Evolutionary conservation across 1,140 invertebrate genomes (phyloP).

Genomic region (Leptopilina boulardi): DNA sequence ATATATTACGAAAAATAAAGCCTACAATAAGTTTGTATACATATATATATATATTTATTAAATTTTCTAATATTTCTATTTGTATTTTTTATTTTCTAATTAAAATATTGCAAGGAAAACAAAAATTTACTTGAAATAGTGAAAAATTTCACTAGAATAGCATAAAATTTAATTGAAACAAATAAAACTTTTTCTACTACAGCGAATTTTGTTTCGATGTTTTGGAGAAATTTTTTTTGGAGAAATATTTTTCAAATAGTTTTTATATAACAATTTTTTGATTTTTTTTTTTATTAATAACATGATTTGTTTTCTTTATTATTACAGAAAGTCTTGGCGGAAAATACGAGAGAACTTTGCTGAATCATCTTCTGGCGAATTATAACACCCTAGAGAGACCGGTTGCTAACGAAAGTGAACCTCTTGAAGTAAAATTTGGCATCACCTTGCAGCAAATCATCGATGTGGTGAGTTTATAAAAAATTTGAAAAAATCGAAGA

Average conservation of each 20-base stretch:
- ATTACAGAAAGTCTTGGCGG: slow-evolving; percentile 86
- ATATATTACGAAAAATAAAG: no score
- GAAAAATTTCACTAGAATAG: no score
- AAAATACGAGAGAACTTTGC: slow-evolving; percentile 90
- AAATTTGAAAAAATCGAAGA: no score
- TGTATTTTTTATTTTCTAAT: no score
- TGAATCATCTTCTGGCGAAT: slow-evolving; percentile 91
- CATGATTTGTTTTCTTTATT: slow-evolving; percentile 54
- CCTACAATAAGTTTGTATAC: no score
- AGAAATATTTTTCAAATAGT: neutral
- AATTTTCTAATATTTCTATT: no score
- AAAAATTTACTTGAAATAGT: no score
- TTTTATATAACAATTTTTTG: neutral
- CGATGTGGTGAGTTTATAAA: slow-evolving; percentile 90
- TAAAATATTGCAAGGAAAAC: no score
- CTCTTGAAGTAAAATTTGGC: slow-evolving; percentile 95
- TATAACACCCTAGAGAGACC: slow-evolving; percentile 98
- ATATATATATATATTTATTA: no score
- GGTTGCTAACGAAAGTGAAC: slow-evolving; percentile 95
- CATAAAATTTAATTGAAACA: no score
- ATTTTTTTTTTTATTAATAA: slow-evolving; percentile 12
- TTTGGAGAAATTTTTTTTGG: neutral
- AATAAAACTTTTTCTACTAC: no score
- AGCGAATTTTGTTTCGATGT: no score
- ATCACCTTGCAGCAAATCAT: slow-evolving; percentile 99